A percentile compares a stretch with the other conserved stretches of the same genome.
phyloP scores from a whole-genome alignment of 1,140 invertebrate species.

The Diachasma alloeum region DNA sequence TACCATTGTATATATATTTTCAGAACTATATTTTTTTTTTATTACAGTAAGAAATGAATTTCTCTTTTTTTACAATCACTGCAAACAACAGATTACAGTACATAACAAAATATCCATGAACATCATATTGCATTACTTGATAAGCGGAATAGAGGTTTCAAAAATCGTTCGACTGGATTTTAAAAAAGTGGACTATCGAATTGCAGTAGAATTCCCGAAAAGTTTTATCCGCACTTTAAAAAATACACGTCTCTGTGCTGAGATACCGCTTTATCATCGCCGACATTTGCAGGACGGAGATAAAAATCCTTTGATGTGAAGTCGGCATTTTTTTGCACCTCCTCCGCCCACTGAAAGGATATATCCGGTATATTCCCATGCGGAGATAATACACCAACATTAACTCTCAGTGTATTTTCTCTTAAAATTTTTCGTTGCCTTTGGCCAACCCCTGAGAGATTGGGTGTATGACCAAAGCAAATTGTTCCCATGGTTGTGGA shows the following conservation, averaged over 20 bases:
- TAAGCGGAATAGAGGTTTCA: no score
- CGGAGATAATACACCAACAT: not conserved
- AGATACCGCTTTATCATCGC: not conserved
- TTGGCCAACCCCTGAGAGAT: not conserved
- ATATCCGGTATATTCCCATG: not conserved
- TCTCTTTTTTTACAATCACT: no score
- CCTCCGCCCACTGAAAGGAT: constrained; percentile 1
- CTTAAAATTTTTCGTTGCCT: not conserved
- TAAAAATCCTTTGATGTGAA: constrained; percentile 1
- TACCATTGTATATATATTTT: no score
- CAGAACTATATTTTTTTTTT: no score
- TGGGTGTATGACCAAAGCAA: not conserved
- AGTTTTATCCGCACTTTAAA: not conserved
- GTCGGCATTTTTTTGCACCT: constrained; percentile 2
- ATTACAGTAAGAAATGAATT: no score
- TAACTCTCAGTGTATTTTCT: not conserved
- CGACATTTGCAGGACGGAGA: not conserved
- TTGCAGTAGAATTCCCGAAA: not conserved
- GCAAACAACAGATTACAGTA: no score
- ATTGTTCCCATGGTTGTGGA: not conserved
- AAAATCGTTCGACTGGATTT: no score
- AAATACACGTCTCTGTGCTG: not conserved
- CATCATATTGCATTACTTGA: no score
- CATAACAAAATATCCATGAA: no score
- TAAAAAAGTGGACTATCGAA: no score